Conservation (phyloP, 2,888 invertebrate species). For the Drosophila robusta region DNA sequence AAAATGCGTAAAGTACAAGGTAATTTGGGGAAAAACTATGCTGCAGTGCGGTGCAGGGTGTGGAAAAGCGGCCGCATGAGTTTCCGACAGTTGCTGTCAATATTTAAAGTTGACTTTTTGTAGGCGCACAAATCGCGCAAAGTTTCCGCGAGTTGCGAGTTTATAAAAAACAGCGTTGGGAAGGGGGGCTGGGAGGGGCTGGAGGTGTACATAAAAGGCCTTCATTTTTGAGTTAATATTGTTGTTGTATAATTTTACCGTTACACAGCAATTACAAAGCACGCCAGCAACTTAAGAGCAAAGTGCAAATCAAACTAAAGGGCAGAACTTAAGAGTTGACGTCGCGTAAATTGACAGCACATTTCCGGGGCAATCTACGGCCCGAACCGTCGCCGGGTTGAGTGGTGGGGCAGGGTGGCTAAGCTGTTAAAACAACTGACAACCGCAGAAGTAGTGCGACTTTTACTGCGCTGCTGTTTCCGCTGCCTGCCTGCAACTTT, state of each 20-base stretch:
- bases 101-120: constrained; percentile 45
- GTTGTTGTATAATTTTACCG: constrained; percentile 34
- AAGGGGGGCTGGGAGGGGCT: not conserved
- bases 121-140: constrained; percentile 23
- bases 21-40: constrained; percentile 10
- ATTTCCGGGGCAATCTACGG: constrained; percentile 70
- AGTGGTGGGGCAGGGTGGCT: constrained; percentile 33
- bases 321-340: constrained; percentile 56
- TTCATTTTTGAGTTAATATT: constrained; percentile 26
- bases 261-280: constrained; percentile 35
- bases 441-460: constrained; percentile 81
- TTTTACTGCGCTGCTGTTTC: constrained; percentile 78
- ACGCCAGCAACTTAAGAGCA: constrained; percentile 29
- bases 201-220: constrained; percentile 1
- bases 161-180: not conserved
- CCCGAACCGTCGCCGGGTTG: not conserved
- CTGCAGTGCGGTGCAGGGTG: constrained; percentile 18
- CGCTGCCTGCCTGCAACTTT: constrained; percentile 67
- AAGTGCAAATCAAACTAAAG: constrained; percentile 61
- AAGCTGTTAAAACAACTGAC: constrained; percentile 81
- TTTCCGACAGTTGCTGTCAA: constrained; percentile 62
- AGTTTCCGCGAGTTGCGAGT: constrained; percentile 3
- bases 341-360: constrained; percentile 75
- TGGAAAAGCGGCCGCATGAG: constrained; percentile 33
- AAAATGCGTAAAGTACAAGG: constrained; percentile 34